Evolutionary conservation across 1,140 invertebrate species (phyloP).

Genomic region (Drosophila takahashii): DNA sequence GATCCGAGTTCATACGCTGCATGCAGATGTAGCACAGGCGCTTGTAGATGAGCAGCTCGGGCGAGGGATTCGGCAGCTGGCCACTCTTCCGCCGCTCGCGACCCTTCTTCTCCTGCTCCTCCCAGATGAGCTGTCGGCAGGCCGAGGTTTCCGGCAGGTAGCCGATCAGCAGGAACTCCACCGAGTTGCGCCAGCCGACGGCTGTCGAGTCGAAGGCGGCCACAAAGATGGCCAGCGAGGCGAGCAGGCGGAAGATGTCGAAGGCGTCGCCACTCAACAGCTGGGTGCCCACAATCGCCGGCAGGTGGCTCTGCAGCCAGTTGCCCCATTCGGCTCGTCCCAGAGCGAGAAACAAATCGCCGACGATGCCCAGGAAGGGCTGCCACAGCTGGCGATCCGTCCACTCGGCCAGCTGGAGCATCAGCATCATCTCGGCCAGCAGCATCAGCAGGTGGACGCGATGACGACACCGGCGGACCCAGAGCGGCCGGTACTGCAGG

Average conservation of each 20-base stretch:
- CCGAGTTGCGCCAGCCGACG: neutral
- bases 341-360: neutral
- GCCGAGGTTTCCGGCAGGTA: neutral
- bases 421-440: neutral
- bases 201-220: neutral
- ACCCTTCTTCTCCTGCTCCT: neutral
- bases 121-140: neutral
- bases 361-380: neutral
- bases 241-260: neutral
- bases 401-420: slow-evolving; percentile 7
- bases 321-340: neutral
- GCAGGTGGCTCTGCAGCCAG: neutral
- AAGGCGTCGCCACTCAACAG: neutral
- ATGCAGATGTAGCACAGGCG: neutral
- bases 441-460: neutral
- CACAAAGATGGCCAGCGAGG: neutral
- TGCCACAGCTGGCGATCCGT: neutral
- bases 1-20: neutral
- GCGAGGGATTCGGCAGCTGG: neutral
- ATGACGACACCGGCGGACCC: slow-evolving; percentile 1
- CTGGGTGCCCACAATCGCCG: neutral
- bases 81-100: neutral
- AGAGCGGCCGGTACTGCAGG: neutral
- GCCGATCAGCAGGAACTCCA: slow-evolving; percentile 6
- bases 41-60: neutral